A percentile compares a stretch with the other conserved stretches of the same genome.
phyloP scores from a whole-genome alignment of 2,888 invertebrate species.

The Ptychoptera contaminata region DNA sequence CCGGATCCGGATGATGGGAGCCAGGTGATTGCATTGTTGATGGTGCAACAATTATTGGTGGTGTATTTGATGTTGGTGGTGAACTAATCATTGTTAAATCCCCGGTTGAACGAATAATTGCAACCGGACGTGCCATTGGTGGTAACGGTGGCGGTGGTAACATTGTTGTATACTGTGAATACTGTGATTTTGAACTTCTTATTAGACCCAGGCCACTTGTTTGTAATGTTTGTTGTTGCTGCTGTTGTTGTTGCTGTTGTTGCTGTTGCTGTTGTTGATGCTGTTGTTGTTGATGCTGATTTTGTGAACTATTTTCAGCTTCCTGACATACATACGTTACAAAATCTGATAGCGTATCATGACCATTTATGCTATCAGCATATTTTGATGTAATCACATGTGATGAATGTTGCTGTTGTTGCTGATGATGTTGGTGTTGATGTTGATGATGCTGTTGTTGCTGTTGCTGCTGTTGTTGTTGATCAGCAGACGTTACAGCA shows the following conservation, averaged over 20 bases:
- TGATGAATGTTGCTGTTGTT: slow-evolving; percentile 37
- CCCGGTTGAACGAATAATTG: slow-evolving; percentile 84
- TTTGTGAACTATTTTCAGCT: slow-evolving; percentile 60
- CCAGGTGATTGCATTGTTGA: slow-evolving; percentile 20
- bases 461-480: slow-evolving; percentile 14
- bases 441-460: slow-evolving; percentile 13
- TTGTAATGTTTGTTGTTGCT: slow-evolving; percentile 19
- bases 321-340: slow-evolving; percentile 96
- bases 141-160: slow-evolving; percentile 89
- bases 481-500: slow-evolving; percentile 10
- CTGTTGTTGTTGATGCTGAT: slow-evolving; percentile 37
- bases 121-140: slow-evolving; percentile 91
- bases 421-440: slow-evolving; percentile 30
- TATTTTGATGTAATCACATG: slow-evolving; percentile 42
- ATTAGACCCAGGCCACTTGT: slow-evolving; percentile 8
- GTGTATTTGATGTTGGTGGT: slow-evolving; percentile 44
- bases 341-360: slow-evolving; percentile 88
- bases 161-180: slow-evolving; percentile 77
- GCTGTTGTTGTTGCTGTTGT: too few relatives aligned
- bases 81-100: slow-evolving; percentile 42
- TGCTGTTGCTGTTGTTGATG: slow-evolving; percentile 8
- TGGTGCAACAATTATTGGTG: slow-evolving; percentile 30
- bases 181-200: slow-evolving; percentile 38
- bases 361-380: slow-evolving; percentile 50
- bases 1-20: slow-evolving; percentile 21